Percentiles rank a stretch among this genome's conserved stretches.
Evolutionary conservation across 2,888 invertebrate species (phyloP).

Genomic region (Ophioninae sp.): DNA sequence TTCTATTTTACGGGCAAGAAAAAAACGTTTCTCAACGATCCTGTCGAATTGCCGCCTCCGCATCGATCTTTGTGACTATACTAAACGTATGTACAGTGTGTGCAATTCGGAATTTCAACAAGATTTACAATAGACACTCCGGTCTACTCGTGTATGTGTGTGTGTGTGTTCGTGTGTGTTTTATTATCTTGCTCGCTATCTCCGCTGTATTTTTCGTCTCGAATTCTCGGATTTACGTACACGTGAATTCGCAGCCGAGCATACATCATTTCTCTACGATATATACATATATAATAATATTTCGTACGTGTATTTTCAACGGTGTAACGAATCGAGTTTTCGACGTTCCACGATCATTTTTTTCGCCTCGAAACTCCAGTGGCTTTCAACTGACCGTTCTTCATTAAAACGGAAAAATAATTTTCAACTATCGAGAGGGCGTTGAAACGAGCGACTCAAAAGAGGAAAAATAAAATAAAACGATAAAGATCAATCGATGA

Average conservation of each 20-base stretch:
- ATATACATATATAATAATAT: constrained; percentile 63
- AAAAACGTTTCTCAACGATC: background rate
- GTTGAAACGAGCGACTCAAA: background rate
- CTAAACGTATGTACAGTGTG: constrained; percentile 50
- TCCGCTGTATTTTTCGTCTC: constrained; percentile 28
- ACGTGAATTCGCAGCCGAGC: constrained; percentile 60
- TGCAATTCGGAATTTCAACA: constrained; percentile 68
- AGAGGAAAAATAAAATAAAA: constrained; percentile 9
- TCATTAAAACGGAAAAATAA: background rate
- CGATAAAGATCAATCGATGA: constrained; percentile 1
- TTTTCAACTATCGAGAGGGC: background rate
- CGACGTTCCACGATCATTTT: constrained; percentile 1
- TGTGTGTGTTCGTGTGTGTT: constrained; percentile 39
- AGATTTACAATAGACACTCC: constrained; percentile 70
- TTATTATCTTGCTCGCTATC: constrained; percentile 7
- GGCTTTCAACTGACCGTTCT: background rate
- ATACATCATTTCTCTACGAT: constrained; percentile 61
- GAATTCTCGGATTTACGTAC: background rate
- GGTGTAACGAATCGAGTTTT: background rate
- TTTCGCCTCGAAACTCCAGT: constrained; percentile 2
- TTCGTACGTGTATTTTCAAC: constrained; percentile 39
- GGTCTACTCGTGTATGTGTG: background rate
- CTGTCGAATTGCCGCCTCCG: background rate
- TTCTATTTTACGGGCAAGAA: constrained; percentile 4
- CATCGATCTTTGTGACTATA: constrained; percentile 11